phyloP scores from a whole-genome alignment of 2,113 vertebrate genomes.

The Rhegmatorhina hoffmannsi region DNA sequence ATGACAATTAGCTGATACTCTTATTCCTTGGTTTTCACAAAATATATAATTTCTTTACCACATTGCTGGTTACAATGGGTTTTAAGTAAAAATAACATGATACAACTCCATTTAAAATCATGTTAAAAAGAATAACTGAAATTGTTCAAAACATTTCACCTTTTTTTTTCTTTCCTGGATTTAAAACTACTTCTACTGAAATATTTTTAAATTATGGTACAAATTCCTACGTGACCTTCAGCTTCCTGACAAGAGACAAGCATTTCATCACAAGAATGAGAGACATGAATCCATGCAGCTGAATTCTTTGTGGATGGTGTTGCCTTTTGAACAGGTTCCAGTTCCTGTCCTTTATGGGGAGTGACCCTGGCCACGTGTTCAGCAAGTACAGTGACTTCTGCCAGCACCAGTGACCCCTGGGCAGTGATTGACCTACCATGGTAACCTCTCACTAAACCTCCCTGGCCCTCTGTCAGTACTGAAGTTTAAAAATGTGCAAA shows the following conservation, averaged over 20 bases:
- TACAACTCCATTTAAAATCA: not conserved
- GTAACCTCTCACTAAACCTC: not conserved
- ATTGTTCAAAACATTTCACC: not conserved
- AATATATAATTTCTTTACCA: not conserved
- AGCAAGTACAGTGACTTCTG: not conserved
- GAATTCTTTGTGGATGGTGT: not conserved
- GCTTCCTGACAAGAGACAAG: not conserved
- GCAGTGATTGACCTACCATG: not conserved
- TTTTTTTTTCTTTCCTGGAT: not conserved
- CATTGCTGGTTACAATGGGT: not conserved
- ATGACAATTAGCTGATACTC: not conserved
- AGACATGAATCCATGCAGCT: fast-evolving
- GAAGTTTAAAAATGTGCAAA: constrained; percentile 4
- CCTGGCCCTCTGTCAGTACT: not conserved
- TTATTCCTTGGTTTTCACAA: not conserved
- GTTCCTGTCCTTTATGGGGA: not conserved
- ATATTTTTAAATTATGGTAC: not conserved
- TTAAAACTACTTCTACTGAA: not conserved
- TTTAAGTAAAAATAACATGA: not conserved
- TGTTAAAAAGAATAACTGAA: not conserved
- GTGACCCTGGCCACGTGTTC: not conserved
- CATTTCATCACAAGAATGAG: not conserved
- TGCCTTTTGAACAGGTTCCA: not conserved
- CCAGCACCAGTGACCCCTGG: not conserved
- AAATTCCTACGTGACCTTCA: fast-evolving